Conservation (phyloP, 2,888 invertebrate genomes). For the Herminia tarsipennalis region DNA sequence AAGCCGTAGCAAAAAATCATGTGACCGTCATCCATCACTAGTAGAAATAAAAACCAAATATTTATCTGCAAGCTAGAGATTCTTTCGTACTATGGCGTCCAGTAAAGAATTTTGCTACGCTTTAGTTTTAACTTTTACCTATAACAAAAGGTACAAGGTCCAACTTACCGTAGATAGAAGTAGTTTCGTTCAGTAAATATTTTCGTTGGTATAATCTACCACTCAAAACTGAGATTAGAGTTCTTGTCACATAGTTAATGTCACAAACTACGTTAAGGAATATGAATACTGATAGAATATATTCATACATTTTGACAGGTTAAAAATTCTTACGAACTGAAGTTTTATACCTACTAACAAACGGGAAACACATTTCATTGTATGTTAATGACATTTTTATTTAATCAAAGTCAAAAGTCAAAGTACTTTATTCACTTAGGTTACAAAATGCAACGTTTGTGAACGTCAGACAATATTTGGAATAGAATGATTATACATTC, state of each 20-base stretch:
- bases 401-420: too few relatives aligned
- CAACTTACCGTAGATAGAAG: constrained; percentile 88
- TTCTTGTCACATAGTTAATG: constrained; percentile 90
- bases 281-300: constrained; percentile 56
- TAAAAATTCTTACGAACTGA: neutral
- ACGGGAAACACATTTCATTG: constrained; percentile 20
- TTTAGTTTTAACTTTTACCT: neutral
- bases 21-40: too few relatives aligned
- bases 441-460: too few relatives aligned
- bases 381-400: constrained; percentile 34
- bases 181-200: constrained; percentile 88
- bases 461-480: too few relatives aligned
- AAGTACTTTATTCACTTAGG: too few relatives aligned
- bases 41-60: too few relatives aligned
- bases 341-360: neutral
- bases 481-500: too few relatives aligned
- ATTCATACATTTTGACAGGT: constrained; percentile 47
- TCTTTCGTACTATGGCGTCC: too few relatives aligned
- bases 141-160: neutral
- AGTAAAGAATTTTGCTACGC: too few relatives aligned
- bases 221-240: constrained; percentile 87
- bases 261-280: constrained; percentile 88
- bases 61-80: too few relatives aligned
- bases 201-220: constrained; percentile 88
- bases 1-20: too few relatives aligned